A percentile compares a stretch with the other conserved stretches of the same genome.
These are phyloP conservation scores for Sitobion miscanthi DNA, from an alignment of 1,140 invertebrate genomes.

Conservation along the genomic window DNA sequence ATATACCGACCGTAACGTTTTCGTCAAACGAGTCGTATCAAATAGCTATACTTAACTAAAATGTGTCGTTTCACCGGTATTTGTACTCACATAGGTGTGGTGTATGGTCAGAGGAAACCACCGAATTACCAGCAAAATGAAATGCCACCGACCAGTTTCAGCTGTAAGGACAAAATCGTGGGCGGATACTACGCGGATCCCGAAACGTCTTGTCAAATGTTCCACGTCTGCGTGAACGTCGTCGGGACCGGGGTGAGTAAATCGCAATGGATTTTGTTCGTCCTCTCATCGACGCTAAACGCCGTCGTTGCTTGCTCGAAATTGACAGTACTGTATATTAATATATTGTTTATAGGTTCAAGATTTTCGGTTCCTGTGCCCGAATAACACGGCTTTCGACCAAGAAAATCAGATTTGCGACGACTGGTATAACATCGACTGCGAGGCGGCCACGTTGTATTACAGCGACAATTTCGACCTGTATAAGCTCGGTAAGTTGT, in stretches of 20 bases:
- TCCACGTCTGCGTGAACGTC: constrained; percentile 86
- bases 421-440: constrained; percentile 88
- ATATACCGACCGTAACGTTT: background rate
- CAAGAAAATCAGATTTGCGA: constrained; percentile 91
- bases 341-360: constrained; percentile 67
- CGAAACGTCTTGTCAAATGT: constrained; percentile 90
- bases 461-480: constrained; percentile 86
- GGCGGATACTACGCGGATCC: constrained; percentile 91
- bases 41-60: background rate
- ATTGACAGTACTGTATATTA: background rate
- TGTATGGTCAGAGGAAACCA: constrained; percentile 62
- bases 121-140: constrained; percentile 78
- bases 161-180: constrained; percentile 84
- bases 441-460: constrained; percentile 77
- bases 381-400: constrained; percentile 90
- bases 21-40: background rate
- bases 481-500: constrained; percentile 71
- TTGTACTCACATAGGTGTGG: background rate
- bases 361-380: constrained; percentile 86
- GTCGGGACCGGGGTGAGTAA: constrained; percentile 73
- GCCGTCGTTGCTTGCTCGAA: background rate
- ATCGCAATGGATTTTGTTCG: background rate
- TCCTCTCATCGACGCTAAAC: background rate
- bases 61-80: background rate
- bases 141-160: constrained; percentile 85